Conservation (phyloP, 2,888 invertebrate species). For the Ectemnius lituratus region DNA sequence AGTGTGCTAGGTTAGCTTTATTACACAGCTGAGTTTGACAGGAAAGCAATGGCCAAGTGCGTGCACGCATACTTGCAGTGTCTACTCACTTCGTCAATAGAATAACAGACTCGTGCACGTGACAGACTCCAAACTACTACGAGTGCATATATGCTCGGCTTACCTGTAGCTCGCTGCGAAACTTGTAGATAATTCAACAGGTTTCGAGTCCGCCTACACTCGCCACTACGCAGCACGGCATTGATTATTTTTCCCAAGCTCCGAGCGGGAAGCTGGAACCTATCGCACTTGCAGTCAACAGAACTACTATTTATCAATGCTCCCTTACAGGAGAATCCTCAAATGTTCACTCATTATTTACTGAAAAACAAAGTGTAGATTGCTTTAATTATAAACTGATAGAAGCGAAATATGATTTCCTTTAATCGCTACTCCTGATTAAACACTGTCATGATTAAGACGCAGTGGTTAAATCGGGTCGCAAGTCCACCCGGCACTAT, state of each 20-base stretch:
- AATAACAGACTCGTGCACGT: not conserved
- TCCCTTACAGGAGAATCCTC: too few species aligned
- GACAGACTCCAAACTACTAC: not conserved
- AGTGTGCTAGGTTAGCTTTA: not conserved
- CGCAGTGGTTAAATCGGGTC: too few species aligned
- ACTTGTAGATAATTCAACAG: not conserved
- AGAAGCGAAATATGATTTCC: too few species aligned
- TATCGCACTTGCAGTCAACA: conserved; percentile 1
- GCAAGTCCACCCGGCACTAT: too few species aligned
- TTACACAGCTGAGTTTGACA: not conserved
- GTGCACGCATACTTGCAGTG: not conserved
- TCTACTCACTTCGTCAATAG: not conserved
- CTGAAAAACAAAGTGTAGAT: too few species aligned
- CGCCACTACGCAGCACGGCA: conserved; percentile 1
- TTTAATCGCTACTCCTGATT: too few species aligned
- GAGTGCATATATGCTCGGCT: not conserved
- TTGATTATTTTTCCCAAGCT: not conserved
- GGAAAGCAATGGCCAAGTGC: not conserved
- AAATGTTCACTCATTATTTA: too few species aligned
- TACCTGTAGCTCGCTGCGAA: not conserved
- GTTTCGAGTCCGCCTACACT: not conserved
- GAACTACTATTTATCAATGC: conserved; percentile 1
- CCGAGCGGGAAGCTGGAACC: not conserved
- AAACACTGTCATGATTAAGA: too few species aligned
- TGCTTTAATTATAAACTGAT: too few species aligned